Conservation (phyloP, 2,797 vertebrate genomes). For the Allobates femoralis region DNA sequence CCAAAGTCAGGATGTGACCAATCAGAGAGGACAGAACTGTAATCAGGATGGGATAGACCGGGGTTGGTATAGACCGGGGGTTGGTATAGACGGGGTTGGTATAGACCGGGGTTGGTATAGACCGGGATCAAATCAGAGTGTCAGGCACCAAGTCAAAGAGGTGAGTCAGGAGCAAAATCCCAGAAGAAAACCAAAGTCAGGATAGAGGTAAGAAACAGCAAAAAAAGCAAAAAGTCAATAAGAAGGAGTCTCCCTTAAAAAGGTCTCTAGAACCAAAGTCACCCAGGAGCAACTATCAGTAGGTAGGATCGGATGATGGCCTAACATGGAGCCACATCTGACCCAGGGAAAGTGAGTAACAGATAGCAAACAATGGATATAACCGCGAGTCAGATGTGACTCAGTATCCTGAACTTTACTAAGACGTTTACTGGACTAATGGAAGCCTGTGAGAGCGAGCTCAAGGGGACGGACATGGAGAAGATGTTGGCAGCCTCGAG, state of each 20-base stretch:
- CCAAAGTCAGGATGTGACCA: background rate
- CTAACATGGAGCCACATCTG: background rate
- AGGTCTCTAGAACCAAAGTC: background rate
- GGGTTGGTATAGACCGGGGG: too few relatives aligned
- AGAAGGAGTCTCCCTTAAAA: background rate
- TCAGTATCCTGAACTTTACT: background rate
- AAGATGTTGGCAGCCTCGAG: constrained; percentile 9
- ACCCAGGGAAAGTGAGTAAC: background rate
- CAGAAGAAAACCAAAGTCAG: background rate
- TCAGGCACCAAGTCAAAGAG: background rate
- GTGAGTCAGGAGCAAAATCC: background rate
- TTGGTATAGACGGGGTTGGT: too few relatives aligned
- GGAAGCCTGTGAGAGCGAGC: background rate
- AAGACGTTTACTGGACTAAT: background rate
- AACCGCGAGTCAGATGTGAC: background rate
- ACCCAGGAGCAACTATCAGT: background rate
- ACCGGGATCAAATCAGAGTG: background rate
- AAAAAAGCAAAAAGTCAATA: background rate
- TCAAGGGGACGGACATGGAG: background rate
- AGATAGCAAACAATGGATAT: background rate
- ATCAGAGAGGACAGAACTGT: background rate
- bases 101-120: background rate
- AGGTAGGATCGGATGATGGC: too few relatives aligned
- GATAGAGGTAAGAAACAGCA: background rate
- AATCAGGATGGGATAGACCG: too few relatives aligned